Base-by-base conservation (phyloP, 1,140 invertebrate species). In the Aphidius ervi region DNA sequence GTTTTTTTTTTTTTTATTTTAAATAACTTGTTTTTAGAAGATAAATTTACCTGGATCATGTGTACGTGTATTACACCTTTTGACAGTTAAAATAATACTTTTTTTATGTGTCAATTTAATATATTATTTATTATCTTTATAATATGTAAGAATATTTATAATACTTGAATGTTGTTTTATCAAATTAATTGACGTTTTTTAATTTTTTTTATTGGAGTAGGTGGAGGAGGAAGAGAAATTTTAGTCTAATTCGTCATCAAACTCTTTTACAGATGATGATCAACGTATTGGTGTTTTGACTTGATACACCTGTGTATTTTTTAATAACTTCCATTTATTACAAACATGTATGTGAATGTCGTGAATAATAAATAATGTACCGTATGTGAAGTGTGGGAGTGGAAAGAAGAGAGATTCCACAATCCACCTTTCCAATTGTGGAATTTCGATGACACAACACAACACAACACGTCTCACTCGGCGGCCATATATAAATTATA, bases 341-440 rank as follows among this genome's bases (percentile, higher is more conserved):
- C 41, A 49, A 9, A 52, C 8, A 37, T 52, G 31, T 46, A 48
- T 16, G 43, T 59, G 23, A 52, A 39, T 59, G 41, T 5, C 37
- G 46, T 57, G 37, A 47, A 57, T 10, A 53, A 31, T 31, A 31
- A 31, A 31, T 31, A 31, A 31, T 31, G 23, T 31, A 31, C 23
- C 23, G 23, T 31, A 43, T 7, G 42, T 43, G 42, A 43, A 43
- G 9, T 43, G 42, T 43, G 42, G 16, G 37, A 8, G 48, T 20
- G 6, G n/a, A 37, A 20, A 50, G 0, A 20, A 43, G 42, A 43
- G 49, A 42, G 43, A 31, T 52, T 16, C 16, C 16, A 16, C 16
- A 47, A n/a, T n/a, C 48, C 55, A 55, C 59, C 59, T 61, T 61
- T 61, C 59, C 59, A 61, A 55, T 45, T 61, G 31, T 61, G 59